A percentile compares a stretch with the other conserved stretches of the same genome.
Evolutionary conservation across 2,113 vertebrate species (phyloP).

Genomic region (Tapirus terrestris): DNA sequence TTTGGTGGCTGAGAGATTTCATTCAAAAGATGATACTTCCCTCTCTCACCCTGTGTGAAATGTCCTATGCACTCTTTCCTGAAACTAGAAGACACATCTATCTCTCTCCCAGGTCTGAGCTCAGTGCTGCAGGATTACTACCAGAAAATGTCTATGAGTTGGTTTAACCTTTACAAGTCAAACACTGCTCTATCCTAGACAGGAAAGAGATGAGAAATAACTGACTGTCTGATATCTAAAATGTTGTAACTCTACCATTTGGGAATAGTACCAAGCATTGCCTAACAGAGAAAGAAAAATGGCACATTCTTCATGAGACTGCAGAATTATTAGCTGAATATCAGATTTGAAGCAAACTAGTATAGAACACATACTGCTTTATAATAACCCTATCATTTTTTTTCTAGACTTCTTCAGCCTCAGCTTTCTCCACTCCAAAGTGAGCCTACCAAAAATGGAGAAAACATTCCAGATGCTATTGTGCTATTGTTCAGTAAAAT

Average conservation of each 20-base stretch:
- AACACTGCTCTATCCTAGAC: background rate
- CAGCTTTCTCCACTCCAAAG: background rate
- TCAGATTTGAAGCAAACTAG: background rate
- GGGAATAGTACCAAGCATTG: background rate
- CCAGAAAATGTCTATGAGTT: background rate
- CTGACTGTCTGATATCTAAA: background rate
- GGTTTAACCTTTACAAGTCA: background rate
- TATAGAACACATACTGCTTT: background rate
- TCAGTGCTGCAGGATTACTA: background rate
- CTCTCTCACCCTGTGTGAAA: background rate
- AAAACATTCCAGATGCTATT: background rate
- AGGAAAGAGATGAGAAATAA: background rate
- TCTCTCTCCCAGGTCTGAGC: background rate
- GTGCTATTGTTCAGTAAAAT: conserved; percentile 25
- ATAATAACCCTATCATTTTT: background rate
- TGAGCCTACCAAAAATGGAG: background rate
- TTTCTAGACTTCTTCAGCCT: conserved; percentile 22
- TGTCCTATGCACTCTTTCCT: background rate
- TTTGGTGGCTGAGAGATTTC: background rate
- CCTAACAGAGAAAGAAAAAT: background rate
- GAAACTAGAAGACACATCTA: background rate
- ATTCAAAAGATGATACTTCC: background rate
- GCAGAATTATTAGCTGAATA: background rate
- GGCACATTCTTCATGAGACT: background rate
- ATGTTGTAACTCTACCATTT: background rate